Conservation (phyloP, 2,888 invertebrate species). For the Idaea biselata region DNA sequence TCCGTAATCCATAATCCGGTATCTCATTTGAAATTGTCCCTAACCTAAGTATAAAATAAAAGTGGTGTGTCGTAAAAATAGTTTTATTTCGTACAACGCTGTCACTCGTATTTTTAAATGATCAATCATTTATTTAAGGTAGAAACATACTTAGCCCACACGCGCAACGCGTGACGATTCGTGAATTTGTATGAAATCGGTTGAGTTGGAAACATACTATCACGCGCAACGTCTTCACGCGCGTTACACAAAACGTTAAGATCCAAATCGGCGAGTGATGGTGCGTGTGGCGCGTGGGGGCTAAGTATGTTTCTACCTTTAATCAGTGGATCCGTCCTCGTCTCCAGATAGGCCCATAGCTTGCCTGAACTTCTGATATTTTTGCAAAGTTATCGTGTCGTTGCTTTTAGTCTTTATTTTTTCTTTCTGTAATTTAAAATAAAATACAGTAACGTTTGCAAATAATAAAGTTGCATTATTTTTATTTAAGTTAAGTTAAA, state of each 20-base stretch:
- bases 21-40: background rate
- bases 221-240: too few species aligned
- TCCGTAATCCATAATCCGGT: background rate
- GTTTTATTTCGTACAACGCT: conserved; percentile 26
- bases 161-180: too few species aligned
- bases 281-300: too few species aligned
- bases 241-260: too few species aligned
- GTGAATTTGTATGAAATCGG: too few species aligned
- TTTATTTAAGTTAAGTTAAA: background rate
- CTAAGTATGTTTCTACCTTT: too few species aligned
- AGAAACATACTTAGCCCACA: too few species aligned
- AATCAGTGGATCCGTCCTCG: conserved; percentile 69
- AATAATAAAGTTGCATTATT: background rate
- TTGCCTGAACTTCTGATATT: conserved; percentile 65
- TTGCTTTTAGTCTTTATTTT: conserved; percentile 58
- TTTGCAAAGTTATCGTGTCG: conserved; percentile 52
- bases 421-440: conserved; percentile 59
- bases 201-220: too few species aligned
- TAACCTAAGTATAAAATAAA: conserved; percentile 13
- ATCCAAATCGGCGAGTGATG: too few species aligned
- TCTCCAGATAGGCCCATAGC: conserved; percentile 71
- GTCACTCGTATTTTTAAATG: conserved; percentile 23
- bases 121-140: conserved; percentile 18
- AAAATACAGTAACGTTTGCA: conserved; percentile 18
- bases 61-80: conserved; percentile 13